Evolutionary conservation across 2,888 invertebrate species (phyloP).

Genomic region (Mythimna impura): DNA sequence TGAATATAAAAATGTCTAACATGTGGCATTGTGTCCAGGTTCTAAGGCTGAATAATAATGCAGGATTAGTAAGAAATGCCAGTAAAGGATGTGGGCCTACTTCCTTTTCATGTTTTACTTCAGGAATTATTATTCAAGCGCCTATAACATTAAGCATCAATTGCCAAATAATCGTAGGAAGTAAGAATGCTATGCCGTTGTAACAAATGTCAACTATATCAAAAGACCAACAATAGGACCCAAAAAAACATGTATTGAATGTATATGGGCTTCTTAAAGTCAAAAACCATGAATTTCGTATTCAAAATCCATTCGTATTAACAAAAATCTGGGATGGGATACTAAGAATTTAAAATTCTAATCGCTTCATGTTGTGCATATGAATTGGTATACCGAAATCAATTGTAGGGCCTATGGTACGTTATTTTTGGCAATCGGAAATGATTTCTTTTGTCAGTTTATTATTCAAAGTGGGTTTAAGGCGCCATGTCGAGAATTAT

Average conservation of each 20-base stretch:
- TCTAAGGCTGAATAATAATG: conserved; percentile 38
- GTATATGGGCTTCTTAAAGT: conserved; percentile 66
- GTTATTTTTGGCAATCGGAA: conserved; percentile 78
- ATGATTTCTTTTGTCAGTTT: conserved; percentile 72
- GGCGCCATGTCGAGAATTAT: conserved; percentile 69
- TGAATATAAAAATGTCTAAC: conserved; percentile 14
- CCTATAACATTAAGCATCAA: conserved; percentile 22
- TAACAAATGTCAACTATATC: conserved; percentile 48
- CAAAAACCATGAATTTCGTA: conserved; percentile 75
- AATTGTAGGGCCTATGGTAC: conserved; percentile 59
- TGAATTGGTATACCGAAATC: conserved; percentile 71
- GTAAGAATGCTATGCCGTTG: conserved; percentile 21
- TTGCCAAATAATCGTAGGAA: conserved; percentile 58
- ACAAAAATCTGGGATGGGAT: conserved; percentile 80
- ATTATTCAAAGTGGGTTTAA: conserved; percentile 71
- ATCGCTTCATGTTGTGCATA: conserved; percentile 70
- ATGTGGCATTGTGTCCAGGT: conserved; percentile 21
- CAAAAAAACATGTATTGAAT: conserved; percentile 66
- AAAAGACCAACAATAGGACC: conserved; percentile 67
- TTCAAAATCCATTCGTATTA: conserved; percentile 80
- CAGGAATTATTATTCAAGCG: conserved; percentile 50
- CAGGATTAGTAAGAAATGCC: conserved; percentile 30
- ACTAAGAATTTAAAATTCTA: conserved; percentile 79
- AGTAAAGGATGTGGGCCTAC: conserved; percentile 42
- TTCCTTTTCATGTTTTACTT: conserved; percentile 52